These are phyloP conservation scores for Drosophila anomelani DNA, from an alignment of 2,888 invertebrate species.

Conservation along the genomic window DNA sequence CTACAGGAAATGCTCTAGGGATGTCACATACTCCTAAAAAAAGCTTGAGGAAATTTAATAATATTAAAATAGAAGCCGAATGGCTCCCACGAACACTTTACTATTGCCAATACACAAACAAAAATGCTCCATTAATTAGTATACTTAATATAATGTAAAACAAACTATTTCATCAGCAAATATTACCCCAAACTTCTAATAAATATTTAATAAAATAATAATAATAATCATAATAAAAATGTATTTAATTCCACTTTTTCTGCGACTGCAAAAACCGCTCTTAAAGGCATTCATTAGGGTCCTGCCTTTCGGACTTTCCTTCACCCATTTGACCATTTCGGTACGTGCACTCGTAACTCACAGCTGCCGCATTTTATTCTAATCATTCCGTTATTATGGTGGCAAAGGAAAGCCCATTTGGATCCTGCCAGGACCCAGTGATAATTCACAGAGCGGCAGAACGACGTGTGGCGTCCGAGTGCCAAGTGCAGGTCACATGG, in stretches of 20 bases:
- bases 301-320: conserved; percentile 24
- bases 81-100: background rate
- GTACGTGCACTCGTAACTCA: conserved; percentile 71
- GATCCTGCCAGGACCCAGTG: conserved; percentile 3
- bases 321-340: conserved; percentile 38
- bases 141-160: too few species aligned
- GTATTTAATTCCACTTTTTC: background rate
- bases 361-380: conserved; percentile 66
- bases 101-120: too few species aligned
- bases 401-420: background rate
- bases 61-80: background rate
- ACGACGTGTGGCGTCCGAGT: conserved; percentile 9
- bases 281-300: conserved; percentile 29
- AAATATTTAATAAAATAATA: background rate
- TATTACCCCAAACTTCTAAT: too few species aligned
- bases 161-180: too few species aligned
- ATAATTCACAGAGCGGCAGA: conserved; percentile 16
- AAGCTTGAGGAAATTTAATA: too few species aligned
- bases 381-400: conserved; percentile 11
- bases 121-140: too few species aligned
- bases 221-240: too few species aligned
- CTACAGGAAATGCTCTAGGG: background rate
- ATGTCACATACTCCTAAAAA: background rate
- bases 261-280: background rate
- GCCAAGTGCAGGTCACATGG: conserved; percentile 9